A percentile compares a stretch with the other conserved stretches of the same genome.
Evolutionary conservation across 2,113 vertebrate species (phyloP).

Genomic region (Campylomormyrus tamandua): DNA sequence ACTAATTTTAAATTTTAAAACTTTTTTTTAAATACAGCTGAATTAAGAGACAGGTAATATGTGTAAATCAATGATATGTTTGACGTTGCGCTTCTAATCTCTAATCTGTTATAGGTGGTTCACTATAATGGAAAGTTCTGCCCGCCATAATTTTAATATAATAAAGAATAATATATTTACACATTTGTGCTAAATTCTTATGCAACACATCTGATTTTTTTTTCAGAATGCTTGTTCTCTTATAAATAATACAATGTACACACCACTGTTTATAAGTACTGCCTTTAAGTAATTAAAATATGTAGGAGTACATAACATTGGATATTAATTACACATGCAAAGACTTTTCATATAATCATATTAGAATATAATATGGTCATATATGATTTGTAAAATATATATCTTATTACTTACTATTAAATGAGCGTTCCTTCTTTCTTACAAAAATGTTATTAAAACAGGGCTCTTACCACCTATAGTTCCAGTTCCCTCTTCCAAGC

Average conservation of each 20-base stretch:
- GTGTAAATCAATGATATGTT: background rate
- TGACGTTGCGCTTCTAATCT: background rate
- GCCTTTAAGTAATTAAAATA: background rate
- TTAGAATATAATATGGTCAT: background rate
- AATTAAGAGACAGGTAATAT: background rate
- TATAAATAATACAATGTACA: background rate
- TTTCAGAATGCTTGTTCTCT: background rate
- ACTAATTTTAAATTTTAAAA: background rate
- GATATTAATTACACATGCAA: background rate
- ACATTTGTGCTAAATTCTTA: background rate
- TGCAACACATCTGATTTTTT: background rate
- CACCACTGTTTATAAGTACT: background rate
- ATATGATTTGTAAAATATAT: background rate
- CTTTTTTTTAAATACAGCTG: background rate
- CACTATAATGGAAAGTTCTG: background rate
- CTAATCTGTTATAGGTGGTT: background rate
- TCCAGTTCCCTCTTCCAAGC: conserved; percentile 24
- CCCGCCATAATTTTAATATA: background rate
- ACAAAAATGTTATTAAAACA: background rate
- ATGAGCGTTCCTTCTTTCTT: background rate
- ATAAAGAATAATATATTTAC: background rate
- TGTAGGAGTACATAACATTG: background rate
- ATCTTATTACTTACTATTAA: background rate
- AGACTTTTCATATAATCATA: background rate
- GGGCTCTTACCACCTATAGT: conserved; percentile 53